These are phyloP conservation scores for Neogobius melanostomus DNA, from an alignment of 2,113 vertebrate species.

Conservation along the genomic window DNA sequence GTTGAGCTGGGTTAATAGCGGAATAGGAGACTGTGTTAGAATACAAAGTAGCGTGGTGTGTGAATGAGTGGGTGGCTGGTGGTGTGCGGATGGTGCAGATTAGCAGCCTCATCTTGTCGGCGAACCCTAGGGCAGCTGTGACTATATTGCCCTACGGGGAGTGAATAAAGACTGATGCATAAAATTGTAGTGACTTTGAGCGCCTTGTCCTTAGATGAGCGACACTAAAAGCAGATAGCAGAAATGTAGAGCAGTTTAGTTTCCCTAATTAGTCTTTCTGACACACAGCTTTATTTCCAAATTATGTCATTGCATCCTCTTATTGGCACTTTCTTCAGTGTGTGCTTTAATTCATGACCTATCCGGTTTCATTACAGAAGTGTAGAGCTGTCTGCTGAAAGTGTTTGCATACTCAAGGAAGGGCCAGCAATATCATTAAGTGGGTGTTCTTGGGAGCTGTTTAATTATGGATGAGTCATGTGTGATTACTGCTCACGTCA, in stretches of 20 bases:
- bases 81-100: too few relatives aligned
- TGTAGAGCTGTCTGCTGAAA: neutral
- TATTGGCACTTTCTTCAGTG: neutral
- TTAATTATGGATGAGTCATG: conserved; percentile 46
- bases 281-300: neutral
- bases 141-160: too few relatives aligned
- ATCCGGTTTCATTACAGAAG: neutral
- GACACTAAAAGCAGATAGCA: neutral
- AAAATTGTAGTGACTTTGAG: too few relatives aligned
- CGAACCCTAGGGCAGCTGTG: too few relatives aligned
- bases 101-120: too few relatives aligned
- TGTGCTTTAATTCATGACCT: neutral
- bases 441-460: conserved; percentile 40
- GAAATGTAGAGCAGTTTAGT: neutral
- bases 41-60: too few relatives aligned
- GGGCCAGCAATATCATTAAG: conserved; percentile 26
- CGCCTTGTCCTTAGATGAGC: too few relatives aligned
- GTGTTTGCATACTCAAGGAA: conserved; percentile 20
- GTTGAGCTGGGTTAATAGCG: too few relatives aligned
- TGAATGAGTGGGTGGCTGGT: too few relatives aligned
- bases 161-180: too few relatives aligned
- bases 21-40: too few relatives aligned
- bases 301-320: neutral
- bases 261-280: neutral
- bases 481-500: conserved; percentile 51